Evolutionary conservation across 2,888 invertebrate species (phyloP).

Genomic region (Diloba caeruleocephala): DNA sequence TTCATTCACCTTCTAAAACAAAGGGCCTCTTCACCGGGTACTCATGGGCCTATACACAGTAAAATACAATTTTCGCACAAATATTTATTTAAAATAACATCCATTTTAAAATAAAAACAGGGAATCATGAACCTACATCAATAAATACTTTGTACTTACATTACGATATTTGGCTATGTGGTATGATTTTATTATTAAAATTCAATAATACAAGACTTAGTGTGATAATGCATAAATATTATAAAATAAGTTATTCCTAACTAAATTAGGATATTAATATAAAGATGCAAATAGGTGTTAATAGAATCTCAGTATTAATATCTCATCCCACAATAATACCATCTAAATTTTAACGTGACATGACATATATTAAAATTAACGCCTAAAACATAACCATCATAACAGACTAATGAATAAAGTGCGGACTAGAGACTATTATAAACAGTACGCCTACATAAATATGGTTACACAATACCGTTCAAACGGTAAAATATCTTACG

Average conservation of each 20-base stretch:
- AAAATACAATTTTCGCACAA: conserved; percentile 67
- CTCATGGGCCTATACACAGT: conserved; percentile 51
- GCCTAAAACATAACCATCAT: conserved; percentile 6
- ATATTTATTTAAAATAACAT: conserved; percentile 59
- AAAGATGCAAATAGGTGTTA: conserved; percentile 6
- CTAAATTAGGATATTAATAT: conserved; percentile 12
- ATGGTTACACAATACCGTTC: conserved; percentile 55
- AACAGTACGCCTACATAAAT: conserved; percentile 60
- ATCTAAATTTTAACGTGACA: conserved; percentile 7
- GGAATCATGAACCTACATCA: conserved; percentile 44
- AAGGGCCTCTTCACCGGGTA: too few relatives aligned
- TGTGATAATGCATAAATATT: conserved; percentile 15
- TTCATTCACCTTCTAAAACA: too few relatives aligned
- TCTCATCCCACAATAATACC: conserved; percentile 8
- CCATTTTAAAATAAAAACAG: conserved; percentile 49
- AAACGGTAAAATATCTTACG: conserved; percentile 58
- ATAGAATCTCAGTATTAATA: conserved; percentile 6
- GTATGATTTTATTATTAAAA: conserved; percentile 19
- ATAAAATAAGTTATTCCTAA: conserved; percentile 33
- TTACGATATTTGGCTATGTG: conserved; percentile 32
- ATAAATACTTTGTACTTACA: conserved; percentile 44
- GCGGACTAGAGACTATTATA: conserved; percentile 60
- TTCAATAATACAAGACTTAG: conserved; percentile 21
- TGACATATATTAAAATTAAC: too few relatives aligned
- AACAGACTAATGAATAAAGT: conserved; percentile 43